Conservation (phyloP, 2,113 vertebrate genomes). For the Sigmodon hispidus region DNA sequence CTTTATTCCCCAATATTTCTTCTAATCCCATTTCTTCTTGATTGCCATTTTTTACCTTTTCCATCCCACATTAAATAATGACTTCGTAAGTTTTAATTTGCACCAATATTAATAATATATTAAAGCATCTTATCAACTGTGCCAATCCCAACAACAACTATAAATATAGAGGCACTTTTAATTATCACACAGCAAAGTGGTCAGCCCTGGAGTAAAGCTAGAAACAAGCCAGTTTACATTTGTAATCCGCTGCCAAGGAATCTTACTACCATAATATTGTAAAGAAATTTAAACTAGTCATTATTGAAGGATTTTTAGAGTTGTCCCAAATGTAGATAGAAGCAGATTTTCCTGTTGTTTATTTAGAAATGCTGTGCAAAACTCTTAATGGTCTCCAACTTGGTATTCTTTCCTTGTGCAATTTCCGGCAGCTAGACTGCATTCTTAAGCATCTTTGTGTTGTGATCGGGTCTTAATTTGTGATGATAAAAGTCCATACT, state of each 20-base stretch:
- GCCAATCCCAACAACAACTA: not conserved
- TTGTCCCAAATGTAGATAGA: not conserved
- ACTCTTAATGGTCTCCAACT: not conserved
- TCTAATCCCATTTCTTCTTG: slow-evolving; percentile 11
- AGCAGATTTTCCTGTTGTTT: not conserved
- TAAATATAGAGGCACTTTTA: not conserved
- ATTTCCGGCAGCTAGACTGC: not conserved
- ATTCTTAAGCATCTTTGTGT: not conserved
- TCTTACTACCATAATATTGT: not conserved
- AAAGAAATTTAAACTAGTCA: not conserved
- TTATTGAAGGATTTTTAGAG: not conserved
- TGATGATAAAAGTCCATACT: no score
- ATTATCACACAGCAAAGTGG: not conserved
- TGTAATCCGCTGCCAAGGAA: not conserved
- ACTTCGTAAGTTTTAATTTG: not conserved
- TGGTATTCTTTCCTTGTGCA: not conserved
- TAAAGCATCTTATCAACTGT: not conserved
- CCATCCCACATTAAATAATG: slow-evolving; percentile 17
- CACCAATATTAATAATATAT: not conserved
- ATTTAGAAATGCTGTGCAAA: not conserved
- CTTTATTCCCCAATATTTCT: not conserved
- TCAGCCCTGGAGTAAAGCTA: not conserved
- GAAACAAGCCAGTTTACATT: not conserved
- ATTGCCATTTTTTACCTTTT: not conserved
- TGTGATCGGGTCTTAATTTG: not conserved